Conservation (phyloP, 2,888 invertebrate genomes). For the Drosophila lutescens region DNA sequence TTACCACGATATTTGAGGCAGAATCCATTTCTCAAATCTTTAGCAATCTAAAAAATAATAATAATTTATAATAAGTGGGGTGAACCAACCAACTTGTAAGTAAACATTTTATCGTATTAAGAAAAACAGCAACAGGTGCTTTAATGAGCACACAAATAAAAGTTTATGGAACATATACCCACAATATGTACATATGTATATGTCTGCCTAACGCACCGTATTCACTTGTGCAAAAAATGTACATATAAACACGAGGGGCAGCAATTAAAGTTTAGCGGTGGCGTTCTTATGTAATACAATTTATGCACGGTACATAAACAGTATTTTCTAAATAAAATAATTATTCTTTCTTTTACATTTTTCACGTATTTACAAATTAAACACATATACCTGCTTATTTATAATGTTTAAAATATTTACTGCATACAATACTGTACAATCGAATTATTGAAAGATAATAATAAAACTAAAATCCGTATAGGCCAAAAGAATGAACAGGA, state of each 20-base stretch:
- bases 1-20: constrained; percentile 13
- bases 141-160: background rate
- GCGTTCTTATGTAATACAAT: background rate
- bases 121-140: background rate
- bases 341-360: background rate
- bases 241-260: background rate
- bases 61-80: background rate
- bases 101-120: background rate
- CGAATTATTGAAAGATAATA: constrained; percentile 48
- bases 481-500: constrained; percentile 52
- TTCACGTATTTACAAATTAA: background rate
- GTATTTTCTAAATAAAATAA: background rate
- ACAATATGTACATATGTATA: background rate
- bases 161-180: background rate
- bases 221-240: background rate
- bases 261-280: background rate
- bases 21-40: constrained; percentile 25
- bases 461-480: constrained; percentile 50
- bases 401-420: background rate
- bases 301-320: background rate
- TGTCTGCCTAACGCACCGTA: background rate
- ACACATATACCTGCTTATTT: background rate
- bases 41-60: constrained; percentile 2
- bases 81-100: background rate
- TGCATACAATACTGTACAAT: constrained; percentile 20